A percentile compares a stretch with the other conserved stretches of the same genome.
These are phyloP conservation scores for Acomys russatus DNA, from an alignment of 2,797 vertebrate genomes.

Conservation along the genomic window DNA sequence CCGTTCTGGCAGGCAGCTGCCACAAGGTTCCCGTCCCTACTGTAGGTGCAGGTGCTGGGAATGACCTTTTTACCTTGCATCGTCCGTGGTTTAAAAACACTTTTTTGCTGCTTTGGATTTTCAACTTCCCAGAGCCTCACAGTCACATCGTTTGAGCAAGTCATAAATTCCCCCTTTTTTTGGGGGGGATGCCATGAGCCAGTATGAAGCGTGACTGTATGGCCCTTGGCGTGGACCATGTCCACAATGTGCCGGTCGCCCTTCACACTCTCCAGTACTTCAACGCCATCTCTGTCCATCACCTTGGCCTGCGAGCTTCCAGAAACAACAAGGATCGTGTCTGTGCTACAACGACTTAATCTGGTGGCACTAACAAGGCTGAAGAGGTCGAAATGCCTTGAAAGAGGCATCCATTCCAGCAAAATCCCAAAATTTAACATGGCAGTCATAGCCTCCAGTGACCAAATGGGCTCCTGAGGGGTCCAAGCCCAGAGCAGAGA, in stretches of 20 bases:
- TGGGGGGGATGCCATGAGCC: too few relatives aligned
- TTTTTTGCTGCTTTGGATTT: slow-evolving; percentile 96
- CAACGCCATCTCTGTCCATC: slow-evolving; percentile 98
- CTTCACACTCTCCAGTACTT: slow-evolving; percentile 97
- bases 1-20: slow-evolving; percentile 98
- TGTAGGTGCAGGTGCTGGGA: slow-evolving; percentile 96
- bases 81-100: slow-evolving; percentile 96
- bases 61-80: slow-evolving; percentile 96
- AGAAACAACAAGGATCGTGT: slow-evolving; percentile 97
- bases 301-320: slow-evolving; percentile 98
- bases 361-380: slow-evolving; percentile 98
- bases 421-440: slow-evolving; percentile 99
- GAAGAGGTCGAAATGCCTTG: slow-evolving; percentile 96
- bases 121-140: slow-evolving; percentile 97
- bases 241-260: slow-evolving; percentile 99
- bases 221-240: slow-evolving; percentile 98
- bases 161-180: too few relatives aligned
- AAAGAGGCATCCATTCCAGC: slow-evolving; percentile 98
- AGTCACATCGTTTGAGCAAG: slow-evolving; percentile 82
- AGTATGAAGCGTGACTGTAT: too few relatives aligned
- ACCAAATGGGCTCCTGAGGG: slow-evolving; percentile 97
- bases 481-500: slow-evolving; percentile 95
- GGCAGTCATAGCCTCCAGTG: slow-evolving; percentile 97
- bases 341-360: slow-evolving; percentile 97
- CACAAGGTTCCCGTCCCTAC: slow-evolving; percentile 96